These are phyloP conservation scores for Zoanthus sansibaricus DNA, from an alignment of 92 coral and sea anemone species.

Conservation along the genomic window DNA sequence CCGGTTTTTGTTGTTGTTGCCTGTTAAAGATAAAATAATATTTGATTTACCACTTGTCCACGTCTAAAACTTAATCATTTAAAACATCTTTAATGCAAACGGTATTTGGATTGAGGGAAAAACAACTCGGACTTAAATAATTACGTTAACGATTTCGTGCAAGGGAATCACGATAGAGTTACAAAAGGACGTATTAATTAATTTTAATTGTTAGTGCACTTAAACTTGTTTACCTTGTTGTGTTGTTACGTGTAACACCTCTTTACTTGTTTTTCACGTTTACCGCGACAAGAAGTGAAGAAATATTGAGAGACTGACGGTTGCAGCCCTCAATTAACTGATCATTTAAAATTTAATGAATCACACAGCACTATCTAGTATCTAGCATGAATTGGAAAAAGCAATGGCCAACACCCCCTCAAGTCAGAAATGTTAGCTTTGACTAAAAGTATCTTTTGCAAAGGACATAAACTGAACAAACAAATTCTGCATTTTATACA, in stretches of 20 bases:
- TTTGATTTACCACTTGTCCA: constrained; percentile 30
- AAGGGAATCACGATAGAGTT: constrained; percentile 2
- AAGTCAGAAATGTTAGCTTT: constrained; percentile 29
- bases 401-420: neutral
- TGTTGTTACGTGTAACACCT: constrained; percentile 15
- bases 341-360: neutral
- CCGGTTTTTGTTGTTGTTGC: constrained; percentile 36
- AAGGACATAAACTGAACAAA: constrained; percentile 5
- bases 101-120: neutral
- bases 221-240: neutral
- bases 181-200: constrained; percentile 27
- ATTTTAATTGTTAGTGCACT: constrained; percentile 29
- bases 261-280: neutral
- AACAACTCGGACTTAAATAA: neutral
- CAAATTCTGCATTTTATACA: neutral
- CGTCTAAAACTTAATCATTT: neutral
- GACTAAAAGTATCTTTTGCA: constrained; percentile 21
- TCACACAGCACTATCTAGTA: neutral
- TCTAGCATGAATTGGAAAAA: neutral
- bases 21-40: constrained; percentile 37
- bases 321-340: neutral
- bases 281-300: neutral
- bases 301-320: neutral
- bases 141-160: neutral
- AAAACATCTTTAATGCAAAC: neutral